Evolutionary conservation across 2,888 invertebrate genomes (phyloP), one percentile per base, ranked within the genome.

Genomic region (Arge pagana): DNA sequence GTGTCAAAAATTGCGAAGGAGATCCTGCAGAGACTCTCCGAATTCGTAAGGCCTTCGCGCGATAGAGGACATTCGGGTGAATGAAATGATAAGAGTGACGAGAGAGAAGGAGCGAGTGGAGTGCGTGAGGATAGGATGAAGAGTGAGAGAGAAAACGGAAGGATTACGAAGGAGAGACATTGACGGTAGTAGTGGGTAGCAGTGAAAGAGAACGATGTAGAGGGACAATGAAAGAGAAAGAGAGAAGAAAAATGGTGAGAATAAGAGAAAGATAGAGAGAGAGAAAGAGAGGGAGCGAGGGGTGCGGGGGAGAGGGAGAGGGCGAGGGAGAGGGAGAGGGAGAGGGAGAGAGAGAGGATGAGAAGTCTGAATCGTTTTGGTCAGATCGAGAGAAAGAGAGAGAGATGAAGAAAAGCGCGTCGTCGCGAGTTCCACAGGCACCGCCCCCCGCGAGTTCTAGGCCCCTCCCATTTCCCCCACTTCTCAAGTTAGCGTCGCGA

Each of bases 301-400:
- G 41, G 52, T 35, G 50, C 39, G 53, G 33, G 33, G 45, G 37
- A 50, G 23, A 49, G 43, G 23, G 10, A n/a, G 50, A 30, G 37
- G 21, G 52, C 24, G 50, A 16, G 49, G 13, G 35, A 51, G 33
- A 19, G 23, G 10, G 18, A 33, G 45, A 35, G 28, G 37, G 52
- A 40, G 33, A 18, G 42, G 30, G 49, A 39, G 45, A 28, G 49
- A 26, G 39, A 48, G 28, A 36, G 37, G 39, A 26, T 30, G 4
- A 31, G 16, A 49, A 7, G n/a, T 33, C 7, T n/a, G n/a, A n/a
- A n/a, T 10, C 33, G 33, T 10, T 7, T 7, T 6, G 13, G 33
- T n/a, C n/a, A n/a, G 41, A 35, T 13, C 39, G 49, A 15, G 48
- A 18, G 13, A 18, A 13, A 40, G 51, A 53, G 33, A 48, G 52